Percentiles rank a stretch among this genome's conserved stretches.
Conservation (phyloP, 2,113 vertebrate species). For the Lota lota region DNA sequence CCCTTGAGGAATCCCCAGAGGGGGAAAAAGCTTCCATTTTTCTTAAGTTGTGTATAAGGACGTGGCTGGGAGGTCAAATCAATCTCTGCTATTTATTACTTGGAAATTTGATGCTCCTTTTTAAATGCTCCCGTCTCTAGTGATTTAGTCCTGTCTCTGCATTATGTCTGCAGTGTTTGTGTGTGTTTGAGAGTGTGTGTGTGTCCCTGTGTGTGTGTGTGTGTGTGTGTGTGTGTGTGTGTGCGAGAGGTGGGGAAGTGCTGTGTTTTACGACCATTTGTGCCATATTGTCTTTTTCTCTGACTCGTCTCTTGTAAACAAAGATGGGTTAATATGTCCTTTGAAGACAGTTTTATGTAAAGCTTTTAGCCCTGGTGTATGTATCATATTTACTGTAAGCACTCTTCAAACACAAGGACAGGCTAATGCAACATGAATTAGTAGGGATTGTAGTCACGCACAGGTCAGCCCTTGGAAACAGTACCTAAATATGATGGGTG, state of each 20-base stretch:
- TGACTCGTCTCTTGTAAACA: constrained; percentile 79
- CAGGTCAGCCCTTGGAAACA: constrained; percentile 61
- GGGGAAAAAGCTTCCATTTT: constrained; percentile 82
- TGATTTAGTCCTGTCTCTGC: constrained; percentile 83
- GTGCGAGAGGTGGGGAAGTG: constrained; percentile 33
- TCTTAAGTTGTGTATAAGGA: constrained; percentile 86
- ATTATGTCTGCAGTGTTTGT: constrained; percentile 71
- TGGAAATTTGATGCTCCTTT: constrained; percentile 93
- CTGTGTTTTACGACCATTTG: constrained; percentile 73
- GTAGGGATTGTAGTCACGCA: constrained; percentile 57
- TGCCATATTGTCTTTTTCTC: constrained; percentile 76
- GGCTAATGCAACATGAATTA: constrained; percentile 63
- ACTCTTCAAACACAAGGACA: constrained; percentile 75
- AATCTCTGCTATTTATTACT: constrained; percentile 98
- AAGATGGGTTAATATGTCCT: constrained; percentile 81
- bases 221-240: constrained; percentile 41
- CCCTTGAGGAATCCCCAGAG: constrained; percentile 83
- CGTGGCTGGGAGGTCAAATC: constrained; percentile 92
- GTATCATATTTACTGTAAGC: constrained; percentile 85
- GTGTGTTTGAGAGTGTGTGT: constrained; percentile 34
- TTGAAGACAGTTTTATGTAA: constrained; percentile 81
- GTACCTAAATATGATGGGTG: constrained; percentile 66
- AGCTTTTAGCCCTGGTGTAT: constrained; percentile 81
- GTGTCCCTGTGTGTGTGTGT: constrained; percentile 51
- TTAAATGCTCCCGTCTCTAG: constrained; percentile 89